A percentile compares a stretch with the other conserved stretches of the same genome.
Evolutionary conservation across 2,797 vertebrate genomes (phyloP).

Genomic region (Anguilla pacifica): DNA sequence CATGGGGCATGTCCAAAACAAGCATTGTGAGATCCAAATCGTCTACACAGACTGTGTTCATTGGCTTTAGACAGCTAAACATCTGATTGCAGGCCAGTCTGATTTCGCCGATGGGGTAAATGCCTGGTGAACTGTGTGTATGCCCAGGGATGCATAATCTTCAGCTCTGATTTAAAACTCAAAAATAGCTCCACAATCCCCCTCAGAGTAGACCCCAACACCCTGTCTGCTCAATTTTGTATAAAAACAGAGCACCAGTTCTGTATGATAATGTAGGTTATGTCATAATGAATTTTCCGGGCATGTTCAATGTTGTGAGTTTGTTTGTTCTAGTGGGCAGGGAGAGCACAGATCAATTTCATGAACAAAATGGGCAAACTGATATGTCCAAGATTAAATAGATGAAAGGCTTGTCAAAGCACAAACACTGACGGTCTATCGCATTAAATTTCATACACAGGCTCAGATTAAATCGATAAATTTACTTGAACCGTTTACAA

Average conservation of each 20-base stretch:
- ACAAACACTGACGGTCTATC: background rate
- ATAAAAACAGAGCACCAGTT: background rate
- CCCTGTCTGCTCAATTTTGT: background rate
- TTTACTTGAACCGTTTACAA: background rate
- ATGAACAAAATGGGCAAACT: background rate
- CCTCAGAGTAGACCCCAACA: background rate
- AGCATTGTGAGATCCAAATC: constrained; percentile 30
- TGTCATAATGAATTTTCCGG: background rate
- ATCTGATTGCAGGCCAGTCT: background rate
- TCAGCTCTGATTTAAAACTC: background rate
- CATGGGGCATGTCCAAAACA: constrained; percentile 35
- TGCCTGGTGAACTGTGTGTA: background rate
- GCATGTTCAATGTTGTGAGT: background rate
- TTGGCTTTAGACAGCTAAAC: constrained; percentile 32
- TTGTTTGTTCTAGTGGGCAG: constrained; percentile 4
- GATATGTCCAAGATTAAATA: background rate
- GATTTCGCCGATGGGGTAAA: background rate
- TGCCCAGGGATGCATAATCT: background rate
- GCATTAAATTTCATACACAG: background rate
- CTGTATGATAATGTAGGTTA: constrained; percentile 8
- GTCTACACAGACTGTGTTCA: constrained; percentile 18
- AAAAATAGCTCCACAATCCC: background rate
- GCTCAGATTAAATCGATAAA: background rate
- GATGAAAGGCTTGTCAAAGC: background rate
- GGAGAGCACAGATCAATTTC: background rate